phyloP scores from a whole-genome alignment of 2,888 invertebrate genomes.

The Hyalella azteca region DNA sequence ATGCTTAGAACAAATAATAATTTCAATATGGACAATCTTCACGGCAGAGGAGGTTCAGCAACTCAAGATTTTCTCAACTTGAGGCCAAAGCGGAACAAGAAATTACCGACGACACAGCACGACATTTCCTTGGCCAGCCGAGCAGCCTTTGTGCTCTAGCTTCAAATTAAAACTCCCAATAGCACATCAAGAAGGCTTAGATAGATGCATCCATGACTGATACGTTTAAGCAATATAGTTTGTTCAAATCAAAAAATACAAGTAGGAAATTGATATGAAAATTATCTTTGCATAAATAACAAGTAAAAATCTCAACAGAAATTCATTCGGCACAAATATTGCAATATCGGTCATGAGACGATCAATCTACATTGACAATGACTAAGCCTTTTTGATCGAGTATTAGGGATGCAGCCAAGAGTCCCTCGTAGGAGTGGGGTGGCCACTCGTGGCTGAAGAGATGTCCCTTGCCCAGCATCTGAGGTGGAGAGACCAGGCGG shows the following conservation, averaged over 20 bases:
- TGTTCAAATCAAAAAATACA: not conserved
- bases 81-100: not conserved
- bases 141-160: conserved; percentile 17
- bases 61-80: not conserved
- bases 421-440: conserved; percentile 26
- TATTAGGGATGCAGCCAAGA: not conserved
- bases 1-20: not conserved
- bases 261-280: too few relatives aligned
- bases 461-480: conserved; percentile 57
- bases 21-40: conserved; percentile 9
- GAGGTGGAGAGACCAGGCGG: conserved; percentile 59
- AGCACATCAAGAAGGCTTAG: not conserved
- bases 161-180: not conserved
- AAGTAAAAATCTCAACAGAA: too few relatives aligned
- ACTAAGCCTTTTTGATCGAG: not conserved
- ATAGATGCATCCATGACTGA: too few relatives aligned
- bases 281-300: too few relatives aligned
- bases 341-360: too few relatives aligned
- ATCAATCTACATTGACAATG: too few relatives aligned
- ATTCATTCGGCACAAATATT: too few relatives aligned
- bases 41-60: not conserved
- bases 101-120: not conserved
- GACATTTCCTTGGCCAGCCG: not conserved
- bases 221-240: too few relatives aligned
- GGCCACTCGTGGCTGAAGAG: conserved; percentile 45